A percentile compares a stretch with the other conserved stretches of the same genome.
Conservation (phyloP, 2,797 vertebrate species). For the Chromis chromis region DNA sequence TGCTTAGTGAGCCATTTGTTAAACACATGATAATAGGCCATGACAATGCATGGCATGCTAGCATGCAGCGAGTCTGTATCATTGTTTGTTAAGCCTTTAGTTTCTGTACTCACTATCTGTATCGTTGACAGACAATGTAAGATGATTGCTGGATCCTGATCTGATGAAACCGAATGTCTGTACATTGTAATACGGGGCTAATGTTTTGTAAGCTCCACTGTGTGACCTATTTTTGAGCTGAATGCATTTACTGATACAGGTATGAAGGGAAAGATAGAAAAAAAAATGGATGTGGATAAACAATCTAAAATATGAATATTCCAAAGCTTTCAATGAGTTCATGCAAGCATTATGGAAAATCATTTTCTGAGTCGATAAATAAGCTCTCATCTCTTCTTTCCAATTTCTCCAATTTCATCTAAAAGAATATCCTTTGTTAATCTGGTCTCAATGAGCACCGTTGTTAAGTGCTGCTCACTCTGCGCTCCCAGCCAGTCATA, state of each 20-base stretch:
- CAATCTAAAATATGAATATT: conserved; percentile 51
- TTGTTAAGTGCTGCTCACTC: conserved; percentile 71
- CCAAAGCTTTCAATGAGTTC: conserved; percentile 50
- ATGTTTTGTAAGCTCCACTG: conserved; percentile 55
- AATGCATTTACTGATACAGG: conserved; percentile 53
- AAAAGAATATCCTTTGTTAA: conserved; percentile 80
- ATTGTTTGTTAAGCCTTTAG: conserved; percentile 63
- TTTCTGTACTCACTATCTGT: conserved; percentile 56
- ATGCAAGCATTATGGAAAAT: conserved; percentile 56
- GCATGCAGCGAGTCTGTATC: conserved; percentile 40
- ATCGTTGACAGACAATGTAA: conserved; percentile 49
- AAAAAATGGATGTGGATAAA: conserved; percentile 24
- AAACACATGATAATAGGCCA: conserved; percentile 71
- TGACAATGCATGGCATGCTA: conserved; percentile 66
- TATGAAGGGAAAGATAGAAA: conserved; percentile 38
- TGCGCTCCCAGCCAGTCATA: conserved; percentile 65
- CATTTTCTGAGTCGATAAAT: conserved; percentile 56
- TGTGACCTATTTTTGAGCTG: conserved; percentile 69
- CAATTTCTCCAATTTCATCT: conserved; percentile 74
- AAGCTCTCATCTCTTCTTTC: conserved; percentile 55
- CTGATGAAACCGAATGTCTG: conserved; percentile 67
- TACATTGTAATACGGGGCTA: conserved; percentile 52
- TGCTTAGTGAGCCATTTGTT: conserved; percentile 79
- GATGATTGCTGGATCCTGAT: conserved; percentile 51
- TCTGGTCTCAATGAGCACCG: conserved; percentile 70